These are phyloP conservation scores for Scomber japonicus DNA, from an alignment of 2,113 vertebrate genomes.

Conservation along the genomic window DNA sequence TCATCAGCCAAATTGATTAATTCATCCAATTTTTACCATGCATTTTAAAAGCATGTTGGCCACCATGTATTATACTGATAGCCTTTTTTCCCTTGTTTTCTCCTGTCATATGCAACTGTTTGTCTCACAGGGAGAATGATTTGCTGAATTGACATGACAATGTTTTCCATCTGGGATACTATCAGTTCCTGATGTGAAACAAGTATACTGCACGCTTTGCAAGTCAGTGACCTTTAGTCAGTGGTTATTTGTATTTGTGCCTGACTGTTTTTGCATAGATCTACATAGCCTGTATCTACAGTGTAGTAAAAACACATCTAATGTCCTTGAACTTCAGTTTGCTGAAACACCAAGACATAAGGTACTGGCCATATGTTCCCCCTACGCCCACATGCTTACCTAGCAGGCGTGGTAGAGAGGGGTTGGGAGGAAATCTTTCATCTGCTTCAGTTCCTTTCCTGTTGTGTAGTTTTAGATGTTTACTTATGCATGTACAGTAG, in stretches of 20 bases:
- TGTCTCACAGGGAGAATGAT: not conserved
- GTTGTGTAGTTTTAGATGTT: constrained; percentile 17
- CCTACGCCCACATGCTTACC: not conserved
- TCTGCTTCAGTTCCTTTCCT: constrained; percentile 23
- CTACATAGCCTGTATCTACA: no score
- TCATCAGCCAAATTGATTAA: no score
- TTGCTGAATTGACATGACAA: not conserved
- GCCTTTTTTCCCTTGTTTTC: not conserved
- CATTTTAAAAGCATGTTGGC: not conserved
- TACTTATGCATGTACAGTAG: not conserved
- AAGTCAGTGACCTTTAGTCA: not conserved
- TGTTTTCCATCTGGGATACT: not conserved
- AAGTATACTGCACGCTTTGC: no score
- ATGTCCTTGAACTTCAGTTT: not conserved
- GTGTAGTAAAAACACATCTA: not conserved
- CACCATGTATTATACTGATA: not conserved
- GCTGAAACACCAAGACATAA: constrained; percentile 1
- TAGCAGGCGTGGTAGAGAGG: not conserved
- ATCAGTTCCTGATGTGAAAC: no score
- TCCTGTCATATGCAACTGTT: not conserved
- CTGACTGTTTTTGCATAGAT: not conserved
- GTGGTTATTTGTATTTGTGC: not conserved
- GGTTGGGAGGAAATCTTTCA: constrained; percentile 37
- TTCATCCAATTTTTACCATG: not conserved
- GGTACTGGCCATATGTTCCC: not conserved